Percentiles rank a stretch among this genome's conserved stretches.
Conservation (phyloP, 2,113 vertebrate species). For the Strix uralensis region DNA sequence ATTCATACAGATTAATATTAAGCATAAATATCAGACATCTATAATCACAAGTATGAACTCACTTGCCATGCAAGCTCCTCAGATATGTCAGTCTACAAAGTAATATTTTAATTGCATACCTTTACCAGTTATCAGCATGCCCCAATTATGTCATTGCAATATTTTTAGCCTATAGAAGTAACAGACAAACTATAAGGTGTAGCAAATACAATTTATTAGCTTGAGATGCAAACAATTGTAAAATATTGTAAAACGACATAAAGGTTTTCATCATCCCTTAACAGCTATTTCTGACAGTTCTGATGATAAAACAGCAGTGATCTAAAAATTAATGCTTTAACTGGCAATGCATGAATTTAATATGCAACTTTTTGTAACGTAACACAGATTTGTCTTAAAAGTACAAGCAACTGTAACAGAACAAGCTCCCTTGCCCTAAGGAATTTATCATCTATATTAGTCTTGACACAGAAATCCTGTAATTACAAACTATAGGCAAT, state of each 20-base stretch:
- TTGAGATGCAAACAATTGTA: conserved; percentile 48
- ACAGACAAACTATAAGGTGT: conserved; percentile 38
- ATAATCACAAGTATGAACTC: conserved; percentile 35
- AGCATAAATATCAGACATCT: conserved; percentile 48
- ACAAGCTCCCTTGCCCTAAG: background rate
- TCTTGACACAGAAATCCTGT: background rate
- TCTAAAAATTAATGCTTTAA: conserved; percentile 32
- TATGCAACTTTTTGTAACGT: conserved; percentile 7
- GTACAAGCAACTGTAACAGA: background rate
- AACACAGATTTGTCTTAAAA: background rate
- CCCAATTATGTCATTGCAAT: conserved; percentile 58
- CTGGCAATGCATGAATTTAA: background rate
- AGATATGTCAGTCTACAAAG: conserved; percentile 62
- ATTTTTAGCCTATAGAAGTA: conserved; percentile 56
- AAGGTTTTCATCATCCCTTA: conserved; percentile 41
- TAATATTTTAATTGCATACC: conserved; percentile 63
- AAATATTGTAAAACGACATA: conserved; percentile 40
- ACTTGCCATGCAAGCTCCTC: conserved; percentile 41
- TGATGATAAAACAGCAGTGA: conserved; percentile 30
- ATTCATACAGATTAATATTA: conserved; percentile 50
- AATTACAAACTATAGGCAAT: background rate
- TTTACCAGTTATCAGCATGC: conserved; percentile 59
- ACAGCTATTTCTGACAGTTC: conserved; percentile 38
- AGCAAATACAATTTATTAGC: conserved; percentile 55
- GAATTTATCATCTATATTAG: background rate